phyloP scores from a whole-genome alignment of 2,113 vertebrate genomes.

The Entomyzon cyanotis region DNA sequence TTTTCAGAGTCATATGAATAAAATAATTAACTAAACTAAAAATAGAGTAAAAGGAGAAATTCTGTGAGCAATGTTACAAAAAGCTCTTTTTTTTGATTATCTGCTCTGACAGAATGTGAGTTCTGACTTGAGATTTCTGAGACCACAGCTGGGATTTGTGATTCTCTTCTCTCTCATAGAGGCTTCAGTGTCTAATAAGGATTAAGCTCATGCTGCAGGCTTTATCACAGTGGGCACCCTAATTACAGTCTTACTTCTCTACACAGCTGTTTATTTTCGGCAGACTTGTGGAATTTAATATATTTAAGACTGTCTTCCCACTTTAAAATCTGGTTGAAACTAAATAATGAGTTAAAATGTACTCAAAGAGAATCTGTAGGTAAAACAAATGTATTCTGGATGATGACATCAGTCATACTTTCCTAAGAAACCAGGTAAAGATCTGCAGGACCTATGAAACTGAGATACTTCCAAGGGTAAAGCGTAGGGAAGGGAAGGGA shows the following conservation, averaged over 20 bases:
- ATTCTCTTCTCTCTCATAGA: not conserved
- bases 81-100: not conserved
- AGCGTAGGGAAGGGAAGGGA: accelerated
- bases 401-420: not conserved
- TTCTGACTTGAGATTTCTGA: slow-evolving; percentile 13
- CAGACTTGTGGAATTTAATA: not conserved
- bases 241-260: slow-evolving; percentile 33
- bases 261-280: slow-evolving; percentile 34
- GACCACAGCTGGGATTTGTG: not conserved
- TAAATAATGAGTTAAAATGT: not conserved
- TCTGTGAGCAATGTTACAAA: not conserved
- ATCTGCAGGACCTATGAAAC: not conserved
- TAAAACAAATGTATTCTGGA: not conserved
- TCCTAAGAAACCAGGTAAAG: not conserved
- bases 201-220: slow-evolving; percentile 14
- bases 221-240: slow-evolving; percentile 22
- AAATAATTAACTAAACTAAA: not conserved
- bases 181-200: slow-evolving; percentile 11
- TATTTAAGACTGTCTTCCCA: not conserved
- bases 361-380: not conserved
- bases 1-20: not conserved
- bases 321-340: not conserved
- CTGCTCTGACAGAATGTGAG: not conserved
- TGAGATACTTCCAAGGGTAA: not conserved
- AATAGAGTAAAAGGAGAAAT: not conserved